Conservation (phyloP, 2,113 vertebrate species). For the Erinaceus europaeus region DNA sequence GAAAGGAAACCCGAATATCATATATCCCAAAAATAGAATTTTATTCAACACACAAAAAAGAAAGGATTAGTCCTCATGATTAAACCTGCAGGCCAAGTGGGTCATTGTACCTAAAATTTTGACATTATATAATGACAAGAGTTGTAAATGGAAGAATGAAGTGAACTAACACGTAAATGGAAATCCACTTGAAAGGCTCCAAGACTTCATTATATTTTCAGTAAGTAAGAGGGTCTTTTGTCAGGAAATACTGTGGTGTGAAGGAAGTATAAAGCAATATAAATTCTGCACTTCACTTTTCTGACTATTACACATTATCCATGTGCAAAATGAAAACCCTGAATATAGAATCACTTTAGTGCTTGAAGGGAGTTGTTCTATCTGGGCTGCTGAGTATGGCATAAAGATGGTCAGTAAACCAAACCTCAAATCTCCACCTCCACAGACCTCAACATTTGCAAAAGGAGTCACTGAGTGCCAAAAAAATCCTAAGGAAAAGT, state of each 20-base stretch:
- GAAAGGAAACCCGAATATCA: neutral
- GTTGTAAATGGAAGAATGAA: neutral
- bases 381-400: neutral
- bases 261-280: neutral
- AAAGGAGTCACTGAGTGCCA: neutral
- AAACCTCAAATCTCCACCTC: conserved; percentile 17
- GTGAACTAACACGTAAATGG: neutral
- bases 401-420: neutral
- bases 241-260: neutral
- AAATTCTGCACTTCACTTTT: neutral
- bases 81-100: neutral
- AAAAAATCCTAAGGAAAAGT: neutral
- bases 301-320: neutral
- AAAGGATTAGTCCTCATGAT: neutral
- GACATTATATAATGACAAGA: neutral
- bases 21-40: too few species aligned
- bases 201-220: neutral
- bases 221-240: neutral
- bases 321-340: neutral
- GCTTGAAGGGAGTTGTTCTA: neutral
- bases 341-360: neutral
- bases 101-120: neutral
- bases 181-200: neutral
- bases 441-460: neutral
- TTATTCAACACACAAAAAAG: too few species aligned